Percentiles rank a stretch among this genome's conserved stretches.
phyloP scores from a whole-genome alignment of 2,888 invertebrate genomes.

The Conistra vaccinii region DNA sequence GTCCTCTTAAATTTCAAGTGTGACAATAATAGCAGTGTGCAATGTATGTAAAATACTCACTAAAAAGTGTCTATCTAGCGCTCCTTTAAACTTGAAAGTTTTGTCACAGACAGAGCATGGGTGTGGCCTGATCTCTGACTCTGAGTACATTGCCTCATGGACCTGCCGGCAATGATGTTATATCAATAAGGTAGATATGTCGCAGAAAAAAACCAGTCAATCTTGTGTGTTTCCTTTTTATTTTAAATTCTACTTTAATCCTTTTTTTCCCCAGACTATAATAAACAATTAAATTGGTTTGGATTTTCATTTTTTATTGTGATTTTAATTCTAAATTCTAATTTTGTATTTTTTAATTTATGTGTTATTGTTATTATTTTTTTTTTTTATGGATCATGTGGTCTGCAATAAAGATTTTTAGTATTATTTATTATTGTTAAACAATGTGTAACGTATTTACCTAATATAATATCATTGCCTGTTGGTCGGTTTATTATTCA shows the following conservation, averaged over 20 bases:
- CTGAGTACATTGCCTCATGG: conserved; percentile 78
- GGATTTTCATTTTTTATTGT: no score
- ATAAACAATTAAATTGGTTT: no score
- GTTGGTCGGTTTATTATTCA: neutral
- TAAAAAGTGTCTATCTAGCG: conserved; percentile 78
- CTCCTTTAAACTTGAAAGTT: conserved; percentile 81
- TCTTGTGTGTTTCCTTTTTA: neutral
- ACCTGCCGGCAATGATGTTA: conserved; percentile 71
- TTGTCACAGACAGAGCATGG: conserved; percentile 78
- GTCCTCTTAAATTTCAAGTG: neutral
- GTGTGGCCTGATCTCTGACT: conserved; percentile 61
- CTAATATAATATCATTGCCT: conserved; percentile 46
- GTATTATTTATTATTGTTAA: no score
- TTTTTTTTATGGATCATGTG: no score
- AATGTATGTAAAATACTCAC: conserved; percentile 61
- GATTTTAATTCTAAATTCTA: no score
- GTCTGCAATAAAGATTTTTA: no score
- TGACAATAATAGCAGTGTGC: neutral
- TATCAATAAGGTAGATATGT: conserved; percentile 35
- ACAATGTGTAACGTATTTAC: conserved; percentile 18
- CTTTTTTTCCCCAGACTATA: neutral
- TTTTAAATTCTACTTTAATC: neutral
- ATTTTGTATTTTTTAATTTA: no score
- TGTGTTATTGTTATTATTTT: no score
- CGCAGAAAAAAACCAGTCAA: neutral